Evolutionary conservation across 2,797 vertebrate genomes (phyloP).

Genomic region (Mus minutoides): DNA sequence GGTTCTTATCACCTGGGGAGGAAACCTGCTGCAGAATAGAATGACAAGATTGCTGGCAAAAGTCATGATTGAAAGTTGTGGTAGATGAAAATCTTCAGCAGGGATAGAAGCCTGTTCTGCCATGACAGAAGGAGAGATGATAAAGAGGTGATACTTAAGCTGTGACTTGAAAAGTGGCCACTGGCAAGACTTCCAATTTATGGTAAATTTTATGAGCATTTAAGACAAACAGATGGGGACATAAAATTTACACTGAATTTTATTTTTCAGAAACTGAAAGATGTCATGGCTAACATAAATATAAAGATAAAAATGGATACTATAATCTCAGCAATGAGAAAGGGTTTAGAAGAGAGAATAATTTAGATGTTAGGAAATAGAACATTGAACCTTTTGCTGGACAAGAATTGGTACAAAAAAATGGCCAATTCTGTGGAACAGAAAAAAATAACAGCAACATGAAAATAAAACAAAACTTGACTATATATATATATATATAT

Average conservation of each 20-base stretch:
- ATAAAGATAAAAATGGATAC: background rate
- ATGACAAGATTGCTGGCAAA: background rate
- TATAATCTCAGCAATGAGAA: background rate
- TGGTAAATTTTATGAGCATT: background rate
- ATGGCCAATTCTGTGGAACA: background rate
- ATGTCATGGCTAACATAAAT: background rate
- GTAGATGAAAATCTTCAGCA: background rate
- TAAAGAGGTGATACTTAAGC: background rate
- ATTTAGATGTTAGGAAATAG: background rate
- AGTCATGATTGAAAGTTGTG: background rate
- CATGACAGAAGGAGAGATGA: background rate
- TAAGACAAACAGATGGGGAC: background rate
- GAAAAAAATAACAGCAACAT: background rate
- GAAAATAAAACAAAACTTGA: background rate
- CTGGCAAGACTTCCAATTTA: background rate
- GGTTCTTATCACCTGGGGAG: background rate
- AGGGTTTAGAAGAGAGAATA: background rate
- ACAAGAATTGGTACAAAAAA: background rate
- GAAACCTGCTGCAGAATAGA: background rate
- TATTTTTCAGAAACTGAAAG: conserved; percentile 13
- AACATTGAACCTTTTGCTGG: background rate
- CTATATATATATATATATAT: too few relatives aligned
- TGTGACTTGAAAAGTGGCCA: background rate
- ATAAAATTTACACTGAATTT: background rate
- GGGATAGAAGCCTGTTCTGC: background rate